Evolutionary conservation across 2,888 invertebrate genomes (phyloP).

Genomic region (Amorpha juglandis): DNA sequence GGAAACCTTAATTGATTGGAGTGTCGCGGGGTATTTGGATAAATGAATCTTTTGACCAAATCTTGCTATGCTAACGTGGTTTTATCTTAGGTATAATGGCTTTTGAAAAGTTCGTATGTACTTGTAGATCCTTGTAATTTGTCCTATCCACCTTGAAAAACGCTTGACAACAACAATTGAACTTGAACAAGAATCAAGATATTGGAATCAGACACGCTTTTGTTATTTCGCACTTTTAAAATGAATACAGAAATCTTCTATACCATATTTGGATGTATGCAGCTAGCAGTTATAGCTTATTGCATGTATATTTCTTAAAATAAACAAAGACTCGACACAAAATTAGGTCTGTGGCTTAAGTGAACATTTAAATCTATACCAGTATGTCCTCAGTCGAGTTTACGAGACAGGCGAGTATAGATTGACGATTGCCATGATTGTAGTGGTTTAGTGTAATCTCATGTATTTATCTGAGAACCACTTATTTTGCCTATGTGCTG

Average conservation of each 20-base stretch:
- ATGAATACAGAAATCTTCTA: background rate
- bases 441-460: conserved; percentile 52
- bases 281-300: background rate
- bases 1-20: conserved; percentile 14
- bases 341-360: background rate
- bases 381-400: conserved; percentile 15
- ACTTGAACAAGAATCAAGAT: too few relatives aligned
- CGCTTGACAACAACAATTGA: too few relatives aligned
- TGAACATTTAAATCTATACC: conserved; percentile 14
- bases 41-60: background rate
- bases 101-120: too few relatives aligned
- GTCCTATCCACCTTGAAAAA: too few relatives aligned
- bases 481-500: conserved; percentile 51
- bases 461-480: conserved; percentile 53
- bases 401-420: conserved; percentile 46
- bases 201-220: too few relatives aligned
- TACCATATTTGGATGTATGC: background rate
- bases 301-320: background rate
- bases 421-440: conserved; percentile 70
- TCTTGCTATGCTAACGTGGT: background rate
- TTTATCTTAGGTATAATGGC: background rate
- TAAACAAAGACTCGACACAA: background rate
- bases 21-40: conserved; percentile 3
- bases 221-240: too few relatives aligned
- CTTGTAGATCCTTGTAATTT: too few relatives aligned